Evolutionary conservation across 2,113 vertebrate genomes (phyloP).

Genomic region (Prietella phreatophila): DNA sequence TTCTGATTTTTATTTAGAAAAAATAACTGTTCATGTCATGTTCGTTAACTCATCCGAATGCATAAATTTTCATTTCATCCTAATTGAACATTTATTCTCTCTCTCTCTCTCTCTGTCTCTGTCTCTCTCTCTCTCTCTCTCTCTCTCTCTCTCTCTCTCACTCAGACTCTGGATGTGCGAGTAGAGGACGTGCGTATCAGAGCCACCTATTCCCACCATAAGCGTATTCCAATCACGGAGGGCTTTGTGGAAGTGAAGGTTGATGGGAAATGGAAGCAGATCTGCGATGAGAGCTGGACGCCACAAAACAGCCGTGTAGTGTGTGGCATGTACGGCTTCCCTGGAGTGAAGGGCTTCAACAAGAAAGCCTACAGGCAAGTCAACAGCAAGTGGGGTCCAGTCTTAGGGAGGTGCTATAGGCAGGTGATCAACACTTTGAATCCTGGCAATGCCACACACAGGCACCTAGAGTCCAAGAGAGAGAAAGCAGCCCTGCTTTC

Average conservation of each 20-base stretch:
- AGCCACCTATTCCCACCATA: conserved; percentile 84
- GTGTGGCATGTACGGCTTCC: conserved; percentile 97
- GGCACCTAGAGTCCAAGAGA: background rate
- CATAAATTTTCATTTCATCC: background rate
- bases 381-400: background rate
- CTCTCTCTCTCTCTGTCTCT: conserved; percentile 43
- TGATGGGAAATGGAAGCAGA: conserved; percentile 85
- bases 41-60: background rate
- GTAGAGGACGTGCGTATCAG: conserved; percentile 91
- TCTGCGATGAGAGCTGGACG: conserved; percentile 86
- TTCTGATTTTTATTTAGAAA: background rate
- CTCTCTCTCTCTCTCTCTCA: conserved; percentile 1
- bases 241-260: conserved; percentile 94
- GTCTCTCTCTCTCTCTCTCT: conserved; percentile 42
- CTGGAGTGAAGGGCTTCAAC: conserved; percentile 83
- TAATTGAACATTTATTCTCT: background rate
- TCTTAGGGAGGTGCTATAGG: background rate
- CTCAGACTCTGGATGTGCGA: conserved; percentile 79
- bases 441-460: background rate
- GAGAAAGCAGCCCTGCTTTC: background rate
- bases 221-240: conserved; percentile 83
- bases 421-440: background rate
- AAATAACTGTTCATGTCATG: background rate
- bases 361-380: conserved; percentile 89
- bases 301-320: conserved; percentile 82